Evolutionary conservation across 2,888 invertebrate genomes (phyloP).

Genomic region (Plagodis dolabraria): DNA sequence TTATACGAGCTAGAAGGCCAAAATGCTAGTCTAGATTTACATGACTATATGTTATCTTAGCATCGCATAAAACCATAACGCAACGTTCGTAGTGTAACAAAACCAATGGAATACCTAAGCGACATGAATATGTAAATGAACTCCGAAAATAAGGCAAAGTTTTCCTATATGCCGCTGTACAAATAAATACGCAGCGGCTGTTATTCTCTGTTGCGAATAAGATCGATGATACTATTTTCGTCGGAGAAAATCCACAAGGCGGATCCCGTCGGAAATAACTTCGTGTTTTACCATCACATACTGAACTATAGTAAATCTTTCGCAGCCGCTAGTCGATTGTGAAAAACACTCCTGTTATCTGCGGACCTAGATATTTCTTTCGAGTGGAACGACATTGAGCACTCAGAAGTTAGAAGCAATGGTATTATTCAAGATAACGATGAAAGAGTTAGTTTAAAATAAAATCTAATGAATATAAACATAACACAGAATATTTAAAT

Average conservation of each 20-base stretch:
- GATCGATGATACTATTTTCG: conserved; percentile 80
- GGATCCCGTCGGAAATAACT: conserved; percentile 80
- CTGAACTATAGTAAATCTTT: conserved; percentile 72
- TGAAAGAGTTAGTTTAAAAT: conserved; percentile 40
- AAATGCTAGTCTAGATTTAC: conserved; percentile 15
- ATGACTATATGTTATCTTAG: background rate
- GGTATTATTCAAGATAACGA: conserved; percentile 48
- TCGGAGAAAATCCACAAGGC: conserved; percentile 76
- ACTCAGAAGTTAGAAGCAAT: conserved; percentile 48
- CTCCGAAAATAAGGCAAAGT: conserved; percentile 55
- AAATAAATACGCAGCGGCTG: conserved; percentile 69
- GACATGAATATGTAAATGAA: conserved; percentile 54
- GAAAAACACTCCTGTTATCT: conserved; percentile 67
- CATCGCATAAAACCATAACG: background rate
- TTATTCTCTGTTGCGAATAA: conserved; percentile 73
- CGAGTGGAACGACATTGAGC: conserved; percentile 50
- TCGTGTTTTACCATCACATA: conserved; percentile 66
- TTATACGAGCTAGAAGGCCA: conserved; percentile 36
- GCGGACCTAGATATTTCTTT: conserved; percentile 45
- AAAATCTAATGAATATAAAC: conserved; percentile 42
- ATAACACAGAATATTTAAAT: conserved; percentile 43
- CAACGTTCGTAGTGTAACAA: conserved; percentile 8
- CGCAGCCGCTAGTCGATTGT: conserved; percentile 68
- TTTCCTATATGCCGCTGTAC: conserved; percentile 58
- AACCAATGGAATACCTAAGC: conserved; percentile 26